Conservation (phyloP, 2,888 invertebrate species). For the Aleiodes testaceus region DNA sequence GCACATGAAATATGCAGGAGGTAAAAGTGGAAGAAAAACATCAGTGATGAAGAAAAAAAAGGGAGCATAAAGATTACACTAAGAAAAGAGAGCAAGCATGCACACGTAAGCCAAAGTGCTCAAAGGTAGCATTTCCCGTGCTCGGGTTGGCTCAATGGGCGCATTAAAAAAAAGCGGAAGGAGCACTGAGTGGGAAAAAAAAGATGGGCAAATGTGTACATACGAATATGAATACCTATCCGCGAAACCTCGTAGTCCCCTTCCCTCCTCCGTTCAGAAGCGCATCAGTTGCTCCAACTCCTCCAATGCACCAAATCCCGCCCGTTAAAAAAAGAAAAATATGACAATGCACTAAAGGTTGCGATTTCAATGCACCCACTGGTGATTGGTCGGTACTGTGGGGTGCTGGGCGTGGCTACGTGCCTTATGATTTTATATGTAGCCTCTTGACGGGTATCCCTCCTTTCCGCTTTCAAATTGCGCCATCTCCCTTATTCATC, state of each 20-base stretch:
- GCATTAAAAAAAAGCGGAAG: conserved; percentile 32
- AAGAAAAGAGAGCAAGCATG: conserved; percentile 5
- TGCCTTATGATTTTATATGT: conserved; percentile 71
- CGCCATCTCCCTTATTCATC: conserved; percentile 44
- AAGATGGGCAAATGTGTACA: conserved; percentile 18
- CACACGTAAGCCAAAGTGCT: conserved; percentile 21
- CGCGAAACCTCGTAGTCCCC: conserved; percentile 22
- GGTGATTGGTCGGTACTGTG: conserved; percentile 64
- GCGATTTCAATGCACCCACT: conserved; percentile 69
- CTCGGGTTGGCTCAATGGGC: conserved; percentile 26
- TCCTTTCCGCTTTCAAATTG: conserved; percentile 33
- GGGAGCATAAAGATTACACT: neutral
- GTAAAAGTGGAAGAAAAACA: conserved; percentile 9
- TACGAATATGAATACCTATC: conserved; percentile 49
- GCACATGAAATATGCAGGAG: neutral
- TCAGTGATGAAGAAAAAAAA: neutral
- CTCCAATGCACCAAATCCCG: conserved; percentile 51
- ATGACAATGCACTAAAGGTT: conserved; percentile 69
- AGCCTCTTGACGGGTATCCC: conserved; percentile 62
- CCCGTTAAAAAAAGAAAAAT: conserved; percentile 58
- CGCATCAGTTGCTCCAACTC: neutral
- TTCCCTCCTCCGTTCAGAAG: neutral
- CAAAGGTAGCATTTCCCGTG: conserved; percentile 21
- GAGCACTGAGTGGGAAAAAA: neutral
- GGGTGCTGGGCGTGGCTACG: conserved; percentile 70